These are phyloP conservation scores for Deilephila porcellus DNA, from an alignment of 2,888 invertebrate genomes.

Conservation along the genomic window DNA sequence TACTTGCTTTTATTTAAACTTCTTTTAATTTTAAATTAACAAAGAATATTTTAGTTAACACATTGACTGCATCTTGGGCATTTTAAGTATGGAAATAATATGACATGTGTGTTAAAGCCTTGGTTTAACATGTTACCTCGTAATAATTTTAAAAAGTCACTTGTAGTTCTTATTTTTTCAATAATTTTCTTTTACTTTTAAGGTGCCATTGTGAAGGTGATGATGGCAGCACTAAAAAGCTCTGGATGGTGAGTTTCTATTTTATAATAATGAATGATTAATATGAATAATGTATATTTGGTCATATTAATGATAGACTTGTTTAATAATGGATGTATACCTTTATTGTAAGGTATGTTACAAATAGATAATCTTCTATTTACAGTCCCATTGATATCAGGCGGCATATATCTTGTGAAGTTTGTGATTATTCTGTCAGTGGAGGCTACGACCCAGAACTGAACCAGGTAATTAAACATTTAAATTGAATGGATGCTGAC, in stretches of 20 bases:
- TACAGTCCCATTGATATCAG: constrained; percentile 91
- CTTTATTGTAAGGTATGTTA: neutral
- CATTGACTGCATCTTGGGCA: too few relatives aligned
- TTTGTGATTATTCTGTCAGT: constrained; percentile 92
- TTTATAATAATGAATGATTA: neutral
- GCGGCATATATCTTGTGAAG: constrained; percentile 96
- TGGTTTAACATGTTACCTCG: too few relatives aligned
- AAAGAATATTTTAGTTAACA: too few relatives aligned
- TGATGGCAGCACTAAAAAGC: constrained; percentile 92
- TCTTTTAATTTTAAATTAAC: too few relatives aligned
- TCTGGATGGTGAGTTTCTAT: constrained; percentile 88
- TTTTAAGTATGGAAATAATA: too few relatives aligned
- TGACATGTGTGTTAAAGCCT: too few relatives aligned
- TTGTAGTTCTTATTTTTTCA: neutral
- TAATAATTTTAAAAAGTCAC: too few relatives aligned
- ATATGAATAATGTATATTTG: too few relatives aligned
- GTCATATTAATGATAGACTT: too few relatives aligned
- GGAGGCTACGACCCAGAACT: constrained; percentile 95
- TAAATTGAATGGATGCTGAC: too few relatives aligned
- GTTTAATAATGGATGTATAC: too few relatives aligned
- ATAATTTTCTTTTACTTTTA: constrained; percentile 39
- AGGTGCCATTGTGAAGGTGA: constrained; percentile 92
- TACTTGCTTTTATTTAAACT: too few relatives aligned
- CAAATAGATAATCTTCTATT: constrained; percentile 45
- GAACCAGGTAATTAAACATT: constrained; percentile 85